Percentiles rank a stretch among this genome's conserved stretches.
phyloP scores from a whole-genome alignment of 2,113 vertebrate species.

The Hippotragus niger region DNA sequence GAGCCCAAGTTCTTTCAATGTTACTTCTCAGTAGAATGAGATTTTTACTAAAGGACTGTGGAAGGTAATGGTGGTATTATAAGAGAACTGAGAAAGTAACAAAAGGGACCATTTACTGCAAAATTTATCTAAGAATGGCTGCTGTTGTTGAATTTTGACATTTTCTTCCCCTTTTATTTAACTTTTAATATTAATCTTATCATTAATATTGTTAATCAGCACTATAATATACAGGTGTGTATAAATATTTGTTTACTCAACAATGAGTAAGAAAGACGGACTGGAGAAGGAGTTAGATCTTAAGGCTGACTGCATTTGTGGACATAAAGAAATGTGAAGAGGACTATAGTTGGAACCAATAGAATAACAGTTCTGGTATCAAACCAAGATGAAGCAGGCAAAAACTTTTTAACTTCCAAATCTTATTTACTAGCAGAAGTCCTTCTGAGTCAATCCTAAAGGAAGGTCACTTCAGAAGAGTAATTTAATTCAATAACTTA shows the following conservation, averaged over 20 bases:
- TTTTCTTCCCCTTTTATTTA: neutral
- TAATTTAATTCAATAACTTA: conserved; percentile 42
- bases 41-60: neutral
- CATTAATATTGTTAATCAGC: neutral
- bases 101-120: neutral
- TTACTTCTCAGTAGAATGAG: neutral
- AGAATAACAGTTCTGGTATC: neutral
- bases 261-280: neutral
- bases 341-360: neutral
- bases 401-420: neutral
- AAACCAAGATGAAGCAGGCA: neutral
- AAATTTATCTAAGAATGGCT: neutral
- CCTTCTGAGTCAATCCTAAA: conserved; percentile 11
- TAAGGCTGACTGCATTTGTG: neutral
- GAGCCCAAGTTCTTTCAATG: neutral
- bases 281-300: neutral
- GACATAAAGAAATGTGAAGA: neutral
- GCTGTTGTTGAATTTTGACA: neutral
- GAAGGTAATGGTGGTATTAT: neutral
- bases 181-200: neutral
- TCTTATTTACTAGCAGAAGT: conserved; percentile 18
- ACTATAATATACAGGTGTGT: neutral
- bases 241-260: neutral
- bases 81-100: neutral
- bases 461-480: neutral